Conservation (phyloP, 2,113 vertebrate species). For the Sinosuthora webbiana region DNA sequence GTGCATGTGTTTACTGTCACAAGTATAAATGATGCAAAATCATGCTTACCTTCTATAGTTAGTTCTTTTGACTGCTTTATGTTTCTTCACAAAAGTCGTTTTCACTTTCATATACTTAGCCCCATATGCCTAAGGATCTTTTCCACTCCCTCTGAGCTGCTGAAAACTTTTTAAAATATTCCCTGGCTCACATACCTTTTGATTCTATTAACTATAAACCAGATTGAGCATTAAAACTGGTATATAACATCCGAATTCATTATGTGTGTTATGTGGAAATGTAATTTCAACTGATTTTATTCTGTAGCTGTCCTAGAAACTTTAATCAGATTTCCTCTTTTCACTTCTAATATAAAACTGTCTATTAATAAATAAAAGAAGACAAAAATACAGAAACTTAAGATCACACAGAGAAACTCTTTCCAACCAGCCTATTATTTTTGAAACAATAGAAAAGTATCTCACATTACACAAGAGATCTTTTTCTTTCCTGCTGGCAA, state of each 20-base stretch:
- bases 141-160: background rate
- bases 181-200: background rate
- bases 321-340: constrained; percentile 21
- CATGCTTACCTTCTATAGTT: background rate
- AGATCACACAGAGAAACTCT: background rate
- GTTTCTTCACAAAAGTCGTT: background rate
- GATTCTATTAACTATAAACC: constrained; percentile 27
- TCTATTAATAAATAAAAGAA: constrained; percentile 2
- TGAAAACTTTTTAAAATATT: background rate
- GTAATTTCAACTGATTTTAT: constrained; percentile 26
- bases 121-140: background rate
- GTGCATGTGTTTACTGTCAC: background rate
- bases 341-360: background rate
- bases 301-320: background rate
- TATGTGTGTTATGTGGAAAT: background rate
- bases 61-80: background rate
- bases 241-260: constrained; percentile 6
- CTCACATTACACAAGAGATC: background rate
- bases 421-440: background rate
- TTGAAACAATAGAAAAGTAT: background rate
- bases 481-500: background rate
- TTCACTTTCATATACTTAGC: background rate
- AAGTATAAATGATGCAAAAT: background rate
- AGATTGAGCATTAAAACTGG: background rate
- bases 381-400: background rate